These are phyloP conservation scores for Acrobasis consociella DNA, from an alignment of 2,888 invertebrate genomes.

Conservation along the genomic window DNA sequence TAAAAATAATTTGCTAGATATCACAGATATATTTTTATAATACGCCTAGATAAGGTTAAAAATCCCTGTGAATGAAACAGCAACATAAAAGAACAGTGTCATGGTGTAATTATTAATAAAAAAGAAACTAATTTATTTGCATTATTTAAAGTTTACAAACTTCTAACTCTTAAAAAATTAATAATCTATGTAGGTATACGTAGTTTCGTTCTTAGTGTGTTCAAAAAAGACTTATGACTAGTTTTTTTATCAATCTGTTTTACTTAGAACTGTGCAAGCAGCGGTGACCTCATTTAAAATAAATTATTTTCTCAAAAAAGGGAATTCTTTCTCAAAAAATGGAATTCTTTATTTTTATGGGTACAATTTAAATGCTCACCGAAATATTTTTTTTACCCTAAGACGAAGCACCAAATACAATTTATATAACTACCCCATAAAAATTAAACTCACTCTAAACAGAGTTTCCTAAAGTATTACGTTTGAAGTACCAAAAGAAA, in stretches of 20 bases:
- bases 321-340: no score
- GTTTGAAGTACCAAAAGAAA: no score
- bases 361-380: no score
- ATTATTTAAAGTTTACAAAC: neutral
- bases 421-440: no score
- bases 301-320: no score
- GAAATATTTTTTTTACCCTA: no score
- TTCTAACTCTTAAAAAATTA: neutral
- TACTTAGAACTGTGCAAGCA: neutral
- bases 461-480: no score
- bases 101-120: neutral
- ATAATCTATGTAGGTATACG: neutral
- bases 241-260: neutral
- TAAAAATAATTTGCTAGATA: conserved; percentile 7
- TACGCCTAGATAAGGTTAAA: neutral
- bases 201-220: conserved; percentile 6
- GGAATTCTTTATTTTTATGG: no score
- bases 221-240: conserved; percentile 2
- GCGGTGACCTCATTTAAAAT: no score
- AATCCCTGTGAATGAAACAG: conserved; percentile 2
- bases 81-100: neutral
- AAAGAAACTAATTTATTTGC: neutral
- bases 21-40: conserved; percentile 10
- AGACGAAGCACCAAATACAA: no score
- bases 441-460: no score